Conservation (phyloP, 2,888 invertebrate species). For the Acleris laterana region DNA sequence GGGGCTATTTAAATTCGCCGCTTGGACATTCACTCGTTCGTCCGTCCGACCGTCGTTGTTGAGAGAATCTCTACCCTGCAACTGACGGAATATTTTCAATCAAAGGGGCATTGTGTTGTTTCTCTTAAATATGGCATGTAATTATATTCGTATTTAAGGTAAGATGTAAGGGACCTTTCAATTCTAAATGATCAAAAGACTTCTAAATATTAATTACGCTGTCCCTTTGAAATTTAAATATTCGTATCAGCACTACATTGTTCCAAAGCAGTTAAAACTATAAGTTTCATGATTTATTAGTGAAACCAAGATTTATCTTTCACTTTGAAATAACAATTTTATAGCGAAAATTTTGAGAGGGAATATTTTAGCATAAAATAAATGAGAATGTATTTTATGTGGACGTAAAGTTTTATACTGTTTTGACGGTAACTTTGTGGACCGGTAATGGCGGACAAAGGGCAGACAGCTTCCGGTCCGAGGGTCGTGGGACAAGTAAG, state of each 20-base stretch:
- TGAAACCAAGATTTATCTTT: constrained; percentile 33
- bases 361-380: constrained; percentile 37
- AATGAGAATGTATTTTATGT: constrained; percentile 42
- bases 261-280: constrained; percentile 30
- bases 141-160: too few species aligned
- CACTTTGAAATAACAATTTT: constrained; percentile 37
- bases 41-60: too few species aligned
- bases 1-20: too few species aligned
- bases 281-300: constrained; percentile 37
- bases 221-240: constrained; percentile 13
- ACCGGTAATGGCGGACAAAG: constrained; percentile 77
- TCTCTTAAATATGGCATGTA: too few species aligned
- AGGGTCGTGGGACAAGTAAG: constrained; percentile 55
- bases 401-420: constrained; percentile 58
- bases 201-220: constrained; percentile 8
- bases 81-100: too few species aligned
- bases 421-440: constrained; percentile 61
- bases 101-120: too few species aligned
- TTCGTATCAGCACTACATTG: constrained; percentile 21
- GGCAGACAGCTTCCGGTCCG: constrained; percentile 71
- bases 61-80: too few species aligned
- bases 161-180: too few species aligned
- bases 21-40: too few species aligned
- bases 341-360: constrained; percentile 34
- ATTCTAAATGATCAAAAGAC: not conserved